A percentile compares a stretch with the other conserved stretches of the same genome.
Evolutionary conservation across 92 coral and sea anemone species (phyloP).

Genomic region (Muricea muricata): DNA sequence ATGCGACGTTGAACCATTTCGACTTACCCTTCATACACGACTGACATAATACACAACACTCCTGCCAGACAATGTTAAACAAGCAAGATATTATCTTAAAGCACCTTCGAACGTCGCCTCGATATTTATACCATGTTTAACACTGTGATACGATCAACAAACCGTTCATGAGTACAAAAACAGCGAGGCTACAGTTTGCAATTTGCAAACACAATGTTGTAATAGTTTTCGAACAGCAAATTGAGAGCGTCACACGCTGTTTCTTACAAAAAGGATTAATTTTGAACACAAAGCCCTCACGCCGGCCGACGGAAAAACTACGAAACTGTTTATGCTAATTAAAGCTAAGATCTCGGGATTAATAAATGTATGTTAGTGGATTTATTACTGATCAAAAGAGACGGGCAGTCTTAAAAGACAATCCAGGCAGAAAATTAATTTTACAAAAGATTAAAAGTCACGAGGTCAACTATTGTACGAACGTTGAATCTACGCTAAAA

Average conservation of each 20-base stretch:
- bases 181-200: background rate
- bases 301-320: background rate
- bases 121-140: background rate
- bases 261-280: constrained; percentile 23
- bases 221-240: constrained; percentile 24
- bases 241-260: background rate
- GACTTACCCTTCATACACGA: background rate
- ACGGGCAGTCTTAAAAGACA: constrained; percentile 7
- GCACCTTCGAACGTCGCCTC: background rate
- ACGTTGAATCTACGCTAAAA: too few species aligned
- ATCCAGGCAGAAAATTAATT: constrained; percentile 1
- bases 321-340: background rate
- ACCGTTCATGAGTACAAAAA: background rate
- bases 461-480: background rate
- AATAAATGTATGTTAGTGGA: constrained; percentile 13
- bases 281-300: constrained; percentile 4
- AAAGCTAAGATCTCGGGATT: background rate
- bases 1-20: background rate
- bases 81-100: background rate
- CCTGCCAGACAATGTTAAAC: background rate
- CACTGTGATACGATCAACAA: background rate
- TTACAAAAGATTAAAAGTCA: background rate
- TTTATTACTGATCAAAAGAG: constrained; percentile 8
- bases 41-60: background rate
- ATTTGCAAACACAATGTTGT: background rate